These are phyloP conservation scores for Nothocercus julius DNA, from an alignment of 2,113 vertebrate genomes.

Conservation along the genomic window DNA sequence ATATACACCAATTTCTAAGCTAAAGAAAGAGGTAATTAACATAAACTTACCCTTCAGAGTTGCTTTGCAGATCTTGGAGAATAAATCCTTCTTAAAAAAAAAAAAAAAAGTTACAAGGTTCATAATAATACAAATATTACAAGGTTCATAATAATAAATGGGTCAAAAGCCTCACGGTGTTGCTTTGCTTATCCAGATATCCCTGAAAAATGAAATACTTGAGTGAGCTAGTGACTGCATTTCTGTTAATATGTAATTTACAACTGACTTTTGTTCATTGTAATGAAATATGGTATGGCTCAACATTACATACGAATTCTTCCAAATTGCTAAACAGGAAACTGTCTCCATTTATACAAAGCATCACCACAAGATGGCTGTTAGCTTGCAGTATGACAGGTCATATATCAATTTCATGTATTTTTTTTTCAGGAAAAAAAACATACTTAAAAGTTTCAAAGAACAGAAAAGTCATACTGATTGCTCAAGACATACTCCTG, in stretches of 20 bases:
- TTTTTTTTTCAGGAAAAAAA: not conserved
- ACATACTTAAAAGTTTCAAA: not conserved
- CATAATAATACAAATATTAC: constrained; percentile 28
- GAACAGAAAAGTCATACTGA: not conserved
- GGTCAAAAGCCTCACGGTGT: not conserved
- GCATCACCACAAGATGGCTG: not conserved
- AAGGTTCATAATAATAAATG: constrained; percentile 34
- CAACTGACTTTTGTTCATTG: not conserved
- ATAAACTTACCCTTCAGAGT: not conserved
- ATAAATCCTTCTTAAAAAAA: constrained; percentile 30
- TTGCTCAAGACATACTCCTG: not conserved
- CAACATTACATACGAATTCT: not conserved
- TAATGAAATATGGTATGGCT: not conserved
- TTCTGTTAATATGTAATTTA: not conserved
- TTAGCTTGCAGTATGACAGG: not conserved
- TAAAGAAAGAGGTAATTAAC: not conserved
- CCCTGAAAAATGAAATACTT: not conserved
- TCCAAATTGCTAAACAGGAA: not conserved
- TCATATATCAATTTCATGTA: not conserved
- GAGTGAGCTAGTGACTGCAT: not conserved
- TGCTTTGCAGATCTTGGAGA: constrained; percentile 23
- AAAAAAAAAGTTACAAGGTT: constrained; percentile 19
- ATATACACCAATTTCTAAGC: not conserved
- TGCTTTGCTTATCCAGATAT: constrained; percentile 3
- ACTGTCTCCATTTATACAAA: not conserved